Conservation (phyloP, 2,113 vertebrate genomes). For the Antechinus stuartii region DNA sequence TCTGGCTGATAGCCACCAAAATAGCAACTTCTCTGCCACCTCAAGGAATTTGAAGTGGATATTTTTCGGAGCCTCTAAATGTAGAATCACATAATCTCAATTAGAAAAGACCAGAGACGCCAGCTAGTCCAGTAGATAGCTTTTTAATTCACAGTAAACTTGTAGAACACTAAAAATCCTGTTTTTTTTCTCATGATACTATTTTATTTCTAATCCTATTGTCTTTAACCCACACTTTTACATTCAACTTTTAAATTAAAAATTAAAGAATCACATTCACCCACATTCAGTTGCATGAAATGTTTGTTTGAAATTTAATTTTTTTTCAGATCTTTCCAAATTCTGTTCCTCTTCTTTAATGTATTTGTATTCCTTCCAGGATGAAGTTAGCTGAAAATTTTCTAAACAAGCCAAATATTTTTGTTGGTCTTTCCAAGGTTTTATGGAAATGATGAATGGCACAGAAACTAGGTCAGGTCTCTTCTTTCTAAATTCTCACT, state of each 20-base stretch:
- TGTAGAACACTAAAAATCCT: neutral
- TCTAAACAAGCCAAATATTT: neutral
- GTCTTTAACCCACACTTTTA: neutral
- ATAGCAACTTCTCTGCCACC: neutral
- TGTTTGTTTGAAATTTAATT: neutral
- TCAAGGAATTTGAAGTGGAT: neutral
- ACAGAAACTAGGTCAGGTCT: neutral
- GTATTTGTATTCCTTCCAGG: no score
- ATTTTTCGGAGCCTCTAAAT: neutral
- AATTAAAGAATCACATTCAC: neutral
- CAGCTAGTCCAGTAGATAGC: neutral
- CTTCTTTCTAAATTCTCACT: neutral
- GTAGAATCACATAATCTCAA: neutral
- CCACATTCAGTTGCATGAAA: neutral
- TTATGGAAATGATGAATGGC: neutral
- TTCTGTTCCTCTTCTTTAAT: no score
- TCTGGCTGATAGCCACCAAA: neutral
- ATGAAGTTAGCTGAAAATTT: neutral
- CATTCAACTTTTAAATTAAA: neutral
- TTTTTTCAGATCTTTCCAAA: neutral
- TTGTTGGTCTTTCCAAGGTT: neutral
- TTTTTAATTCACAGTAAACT: neutral
- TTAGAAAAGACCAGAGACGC: neutral
- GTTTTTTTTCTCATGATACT: no score
- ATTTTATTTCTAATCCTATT: neutral